phyloP scores from a whole-genome alignment of 2,113 vertebrate species.

The Eulemur rufifrons region DNA sequence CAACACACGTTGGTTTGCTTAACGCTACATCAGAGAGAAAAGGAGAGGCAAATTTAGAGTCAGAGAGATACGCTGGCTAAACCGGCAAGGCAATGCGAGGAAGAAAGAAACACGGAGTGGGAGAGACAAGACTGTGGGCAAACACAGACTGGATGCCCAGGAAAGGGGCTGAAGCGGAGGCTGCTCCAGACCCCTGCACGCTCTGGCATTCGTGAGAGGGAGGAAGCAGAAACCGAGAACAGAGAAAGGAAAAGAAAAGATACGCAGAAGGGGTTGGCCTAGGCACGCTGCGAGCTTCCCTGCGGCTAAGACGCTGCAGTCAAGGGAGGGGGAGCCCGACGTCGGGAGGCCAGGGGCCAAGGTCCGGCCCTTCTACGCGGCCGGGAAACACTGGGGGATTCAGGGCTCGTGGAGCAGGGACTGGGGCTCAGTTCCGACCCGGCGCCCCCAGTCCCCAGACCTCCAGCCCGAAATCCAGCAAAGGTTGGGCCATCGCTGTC shows the following conservation, averaged over 20 bases:
- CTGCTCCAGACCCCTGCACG: not conserved
- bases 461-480: not conserved
- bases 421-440: not conserved
- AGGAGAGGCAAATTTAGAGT: not conserved
- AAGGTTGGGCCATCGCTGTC: not conserved
- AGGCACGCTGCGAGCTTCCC: conserved; percentile 13
- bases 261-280: conserved; percentile 28
- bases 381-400: not conserved
- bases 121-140: not conserved
- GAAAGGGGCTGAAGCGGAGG: not conserved
- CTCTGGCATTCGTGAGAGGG: conserved; percentile 3
- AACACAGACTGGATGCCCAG: conserved; percentile 10
- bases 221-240: conserved; percentile 52
- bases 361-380: not conserved
- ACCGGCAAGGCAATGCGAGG: not conserved
- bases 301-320: not conserved
- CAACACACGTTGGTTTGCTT: conserved; percentile 12
- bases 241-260: conserved; percentile 51
- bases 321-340: not conserved
- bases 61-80: not conserved
- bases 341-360: not conserved
- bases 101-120: not conserved
- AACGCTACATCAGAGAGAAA: not conserved
- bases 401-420: not conserved
- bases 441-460: no score